Percentiles rank a stretch among this genome's conserved stretches.
Evolutionary conservation across 30 jellyfish, hydroid and myxozoan species (phyloP).

Genomic region (Chrysaora quinquecirrha): DNA sequence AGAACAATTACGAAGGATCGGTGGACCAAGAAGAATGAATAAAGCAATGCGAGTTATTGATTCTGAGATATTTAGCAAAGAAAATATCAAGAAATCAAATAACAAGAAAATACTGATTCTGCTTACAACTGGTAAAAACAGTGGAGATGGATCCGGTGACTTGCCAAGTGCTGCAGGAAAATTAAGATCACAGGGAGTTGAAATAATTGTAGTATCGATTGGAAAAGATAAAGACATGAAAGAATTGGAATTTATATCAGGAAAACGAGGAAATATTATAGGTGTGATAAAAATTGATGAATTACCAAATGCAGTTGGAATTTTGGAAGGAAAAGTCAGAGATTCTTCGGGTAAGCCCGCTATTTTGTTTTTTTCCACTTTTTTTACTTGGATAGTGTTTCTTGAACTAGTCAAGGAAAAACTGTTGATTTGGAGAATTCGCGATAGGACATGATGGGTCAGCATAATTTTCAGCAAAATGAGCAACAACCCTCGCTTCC

Average conservation of each 20-base stretch:
- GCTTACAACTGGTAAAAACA: constrained; percentile 70
- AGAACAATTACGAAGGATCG: constrained; percentile 32
- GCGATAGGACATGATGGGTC: too few relatives aligned
- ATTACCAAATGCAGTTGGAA: constrained; percentile 55
- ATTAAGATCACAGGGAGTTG: constrained; percentile 62
- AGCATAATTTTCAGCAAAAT: too few relatives aligned
- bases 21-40: constrained; percentile 83
- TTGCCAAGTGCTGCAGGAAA: constrained; percentile 53
- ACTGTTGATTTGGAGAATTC: too few relatives aligned
- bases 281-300: constrained; percentile 44
- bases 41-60: constrained; percentile 47
- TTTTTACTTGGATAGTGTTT: too few relatives aligned
- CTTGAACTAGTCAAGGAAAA: too few relatives aligned
- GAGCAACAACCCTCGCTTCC: too few relatives aligned
- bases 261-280: constrained; percentile 29
- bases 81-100: background rate
- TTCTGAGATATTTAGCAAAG: constrained; percentile 36
- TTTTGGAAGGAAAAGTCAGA: constrained; percentile 62
- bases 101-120: constrained; percentile 38
- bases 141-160: constrained; percentile 54
- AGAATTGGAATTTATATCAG: constrained; percentile 41
- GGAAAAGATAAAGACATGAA: constrained; percentile 53
- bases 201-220: constrained; percentile 66
- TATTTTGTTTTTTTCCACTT: too few relatives aligned
- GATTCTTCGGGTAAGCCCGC: constrained; percentile 67